Evolutionary conservation across 2,797 vertebrate species (phyloP), one percentile per base, ranked within the genome.

Genomic region (Brotula barbata): DNA sequence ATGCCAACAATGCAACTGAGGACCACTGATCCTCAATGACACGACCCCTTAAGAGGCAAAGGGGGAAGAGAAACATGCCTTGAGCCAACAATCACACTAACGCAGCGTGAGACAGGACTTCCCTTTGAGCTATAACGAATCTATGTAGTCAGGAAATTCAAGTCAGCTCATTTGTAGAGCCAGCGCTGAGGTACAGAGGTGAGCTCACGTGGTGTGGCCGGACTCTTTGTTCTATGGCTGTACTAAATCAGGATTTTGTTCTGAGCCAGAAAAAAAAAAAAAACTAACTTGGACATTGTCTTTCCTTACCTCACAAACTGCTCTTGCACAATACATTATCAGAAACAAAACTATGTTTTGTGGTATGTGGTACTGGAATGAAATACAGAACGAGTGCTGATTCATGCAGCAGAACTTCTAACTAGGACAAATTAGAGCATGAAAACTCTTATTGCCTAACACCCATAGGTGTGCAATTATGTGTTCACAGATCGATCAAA

Each of bases 111-210:
- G 55, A 48, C 0, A 9, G 49, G 64, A 58, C 40, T 63, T 66
- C 49, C 61, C 57, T 71, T 44, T 53, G 54, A 47, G 61, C 58
- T 12, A 22, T 14, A 77, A 77, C 58, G 6, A 56, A 83, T 85
- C 71, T 75, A 48, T 3, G 8, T 0, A 21, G 47, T 17, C 46
- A 40, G 60, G 53, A 85, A 85, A 86, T 79, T 60, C 61, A 72
- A 81, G 82, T 80, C 25, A 28, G 64, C 64, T 49, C 2, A 45
- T 73, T 48, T 31, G 22, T 37, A 22, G 33, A 64, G 45, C 34
- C 19, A 25, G n/a, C 14, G 31, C 19, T 0, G 39, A 67, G 46
- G 41, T 55, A 5, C 17, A 8, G 25, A 49, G 48, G 28, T 2
- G 25, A 50, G n/a, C 39, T 31, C 45, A 52, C 39, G 33, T n/a